A percentile compares a stretch with the other conserved stretches of the same genome.
These are phyloP conservation scores for Paratilapia polleni DNA, from an alignment of 2,113 vertebrate genomes.

Conservation along the genomic window DNA sequence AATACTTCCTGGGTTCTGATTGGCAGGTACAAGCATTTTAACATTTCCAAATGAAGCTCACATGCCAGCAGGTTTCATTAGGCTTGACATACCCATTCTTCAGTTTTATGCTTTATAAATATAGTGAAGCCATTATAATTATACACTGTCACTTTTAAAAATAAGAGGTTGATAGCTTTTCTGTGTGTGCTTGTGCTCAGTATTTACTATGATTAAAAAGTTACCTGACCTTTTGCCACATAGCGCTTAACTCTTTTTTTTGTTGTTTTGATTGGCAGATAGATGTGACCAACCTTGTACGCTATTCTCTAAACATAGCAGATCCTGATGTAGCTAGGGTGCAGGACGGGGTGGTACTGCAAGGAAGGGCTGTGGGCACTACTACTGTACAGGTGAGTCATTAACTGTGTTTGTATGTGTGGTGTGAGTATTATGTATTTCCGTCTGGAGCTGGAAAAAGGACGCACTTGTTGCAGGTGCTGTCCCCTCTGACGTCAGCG, in stretches of 20 bases:
- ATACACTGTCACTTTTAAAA: neutral
- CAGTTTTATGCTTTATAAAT: neutral
- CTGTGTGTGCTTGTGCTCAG: neutral
- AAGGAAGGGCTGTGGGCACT: slow-evolving; percentile 88
- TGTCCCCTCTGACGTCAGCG: slow-evolving; percentile 89
- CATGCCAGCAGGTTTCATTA: neutral
- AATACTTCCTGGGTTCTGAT: slow-evolving; percentile 87
- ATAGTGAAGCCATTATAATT: neutral
- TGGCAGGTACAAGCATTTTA: slow-evolving; percentile 82
- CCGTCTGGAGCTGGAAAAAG: neutral
- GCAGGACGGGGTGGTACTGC: slow-evolving; percentile 83
- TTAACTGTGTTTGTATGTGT: neutral
- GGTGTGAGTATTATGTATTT: neutral
- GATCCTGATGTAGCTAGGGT: slow-evolving; percentile 86
- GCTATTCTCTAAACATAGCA: slow-evolving; percentile 86
- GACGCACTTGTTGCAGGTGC: slow-evolving; percentile 80
- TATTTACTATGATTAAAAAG: neutral
- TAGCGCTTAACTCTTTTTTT: neutral
- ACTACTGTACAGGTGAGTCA: slow-evolving; percentile 88
- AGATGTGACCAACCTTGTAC: slow-evolving; percentile 89
- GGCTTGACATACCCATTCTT: slow-evolving; percentile 9
- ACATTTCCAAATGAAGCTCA: neutral
- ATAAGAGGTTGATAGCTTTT: neutral
- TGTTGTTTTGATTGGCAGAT: slow-evolving; percentile 63
- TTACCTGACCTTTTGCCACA: neutral